Evolutionary conservation across 2,888 invertebrate genomes (phyloP).

Genomic region (Scaptomyza flava): DNA sequence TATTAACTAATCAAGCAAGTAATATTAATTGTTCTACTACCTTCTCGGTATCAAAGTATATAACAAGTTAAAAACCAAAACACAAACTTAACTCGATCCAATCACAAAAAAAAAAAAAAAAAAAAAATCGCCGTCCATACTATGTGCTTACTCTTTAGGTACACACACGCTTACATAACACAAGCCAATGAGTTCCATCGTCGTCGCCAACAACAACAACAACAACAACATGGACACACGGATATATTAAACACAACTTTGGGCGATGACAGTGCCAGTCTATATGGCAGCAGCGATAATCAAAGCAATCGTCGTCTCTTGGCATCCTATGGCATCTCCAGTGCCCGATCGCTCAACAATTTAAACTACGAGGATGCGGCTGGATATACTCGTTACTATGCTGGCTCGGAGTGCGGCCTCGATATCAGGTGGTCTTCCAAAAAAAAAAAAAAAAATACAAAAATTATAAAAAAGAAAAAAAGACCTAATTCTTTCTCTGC

Average conservation of each 20-base stretch:
- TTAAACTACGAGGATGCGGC: conserved; percentile 50
- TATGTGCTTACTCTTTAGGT: conserved; percentile 80
- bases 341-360: conserved; percentile 65
- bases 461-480: conserved; percentile 2
- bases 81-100: conserved; percentile 5
- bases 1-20: conserved; percentile 1
- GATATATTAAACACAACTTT: conserved; percentile 68
- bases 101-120: conserved; percentile 17
- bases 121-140: conserved; percentile 35
- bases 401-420: conserved; percentile 69
- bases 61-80: conserved; percentile 19
- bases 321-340: conserved; percentile 47
- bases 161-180: conserved; percentile 84
- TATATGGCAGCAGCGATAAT: conserved; percentile 54
- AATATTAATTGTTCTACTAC: background rate
- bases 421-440: conserved; percentile 71
- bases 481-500: conserved; percentile 9
- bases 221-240: conserved; percentile 42
- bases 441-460: conserved; percentile 17
- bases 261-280: conserved; percentile 66
- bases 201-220: conserved; percentile 81
- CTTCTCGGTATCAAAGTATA: background rate
- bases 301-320: conserved; percentile 46
- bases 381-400: conserved; percentile 61
- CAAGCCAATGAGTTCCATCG: conserved; percentile 84